Base-by-base conservation (phyloP, 2,888 invertebrate species). In the Parascotia fuliginaria region DNA sequence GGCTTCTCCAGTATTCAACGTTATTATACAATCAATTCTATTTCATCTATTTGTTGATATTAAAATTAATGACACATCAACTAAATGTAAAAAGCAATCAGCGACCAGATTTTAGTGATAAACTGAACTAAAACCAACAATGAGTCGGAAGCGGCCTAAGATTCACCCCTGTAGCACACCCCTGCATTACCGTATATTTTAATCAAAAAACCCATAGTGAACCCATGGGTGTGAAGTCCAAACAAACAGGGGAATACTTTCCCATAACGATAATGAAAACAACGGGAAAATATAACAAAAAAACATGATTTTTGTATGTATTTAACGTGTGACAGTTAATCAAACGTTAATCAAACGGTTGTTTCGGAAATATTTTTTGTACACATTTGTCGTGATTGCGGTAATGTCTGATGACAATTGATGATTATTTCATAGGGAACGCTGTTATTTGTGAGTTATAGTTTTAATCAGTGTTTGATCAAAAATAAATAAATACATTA, bases 231-330 rank as follows among this genome's bases (percentile, higher is more conserved):
- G 91, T 89, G 91, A 90, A 90, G 85, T 73, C 86, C 82, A 89
- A 89, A 90, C 80, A 90, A 75, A 77, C 75, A 77, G 87, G 90
- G 88, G 85, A 83, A 74, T 63, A 65, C 70, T 86, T 91, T 91
- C 91, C 91, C 91, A 91, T 89, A 90, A 85, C 81, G 91, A 91
- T 91, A 91, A 89, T 89, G 85, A 83, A 84, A 80, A 79, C 73
- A 83, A 80, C 73, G 75, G 66, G 75, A 81, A 79, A 82, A 82
- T 80, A 81, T 80, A 77, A 77, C 70, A 70, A 81, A 86, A n/a
- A 85, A 83, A 68, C 75, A 60, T 65, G 68, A 55, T 63, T 75
- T 81, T 84, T 84, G 75, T 82, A 74, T 80, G 73, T 73, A 72
- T 75, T 77, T 61, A 68, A 61, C 78, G 78, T 68, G 81, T 78